Evolutionary conservation across 2,888 invertebrate genomes (phyloP).

Genomic region (Acleris sparsana): DNA sequence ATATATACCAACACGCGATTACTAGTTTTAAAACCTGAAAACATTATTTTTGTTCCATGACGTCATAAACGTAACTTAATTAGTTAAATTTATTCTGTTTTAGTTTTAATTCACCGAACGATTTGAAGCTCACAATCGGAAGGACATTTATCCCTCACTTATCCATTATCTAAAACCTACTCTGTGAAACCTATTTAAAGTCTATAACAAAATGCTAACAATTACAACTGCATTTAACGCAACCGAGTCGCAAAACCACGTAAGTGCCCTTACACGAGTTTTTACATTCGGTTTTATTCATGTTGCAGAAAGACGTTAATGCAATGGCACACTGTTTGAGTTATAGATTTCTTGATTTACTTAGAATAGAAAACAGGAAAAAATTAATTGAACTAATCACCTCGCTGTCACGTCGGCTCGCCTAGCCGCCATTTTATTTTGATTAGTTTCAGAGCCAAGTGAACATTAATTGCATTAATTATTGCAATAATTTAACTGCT

Average conservation of each 20-base stretch:
- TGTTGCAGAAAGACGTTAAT: too few relatives aligned
- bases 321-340: too few relatives aligned
- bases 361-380: slow-evolving; percentile 44
- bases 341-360: too few relatives aligned
- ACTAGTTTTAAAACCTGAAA: too few relatives aligned
- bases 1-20: too few relatives aligned
- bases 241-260: too few relatives aligned
- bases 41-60: not conserved
- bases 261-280: too few relatives aligned
- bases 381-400: slow-evolving; percentile 51
- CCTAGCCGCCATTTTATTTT: slow-evolving; percentile 4
- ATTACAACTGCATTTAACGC: not conserved
- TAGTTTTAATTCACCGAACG: not conserved
- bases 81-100: slow-evolving; percentile 15
- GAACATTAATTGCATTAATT: slow-evolving; percentile 9
- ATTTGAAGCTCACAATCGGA: too few relatives aligned
- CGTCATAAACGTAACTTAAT: slow-evolving; percentile 14
- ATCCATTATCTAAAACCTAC: not conserved
- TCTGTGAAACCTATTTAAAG: not conserved
- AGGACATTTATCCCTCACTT: not conserved
- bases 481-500: not conserved
- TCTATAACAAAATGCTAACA: not conserved
- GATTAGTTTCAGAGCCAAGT: slow-evolving; percentile 6
- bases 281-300: too few relatives aligned
- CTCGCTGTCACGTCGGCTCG: slow-evolving; percentile 31